These are phyloP conservation scores for Dasypus novemcinctus DNA, from an alignment of 2,113 vertebrate species.

Conservation along the genomic window DNA sequence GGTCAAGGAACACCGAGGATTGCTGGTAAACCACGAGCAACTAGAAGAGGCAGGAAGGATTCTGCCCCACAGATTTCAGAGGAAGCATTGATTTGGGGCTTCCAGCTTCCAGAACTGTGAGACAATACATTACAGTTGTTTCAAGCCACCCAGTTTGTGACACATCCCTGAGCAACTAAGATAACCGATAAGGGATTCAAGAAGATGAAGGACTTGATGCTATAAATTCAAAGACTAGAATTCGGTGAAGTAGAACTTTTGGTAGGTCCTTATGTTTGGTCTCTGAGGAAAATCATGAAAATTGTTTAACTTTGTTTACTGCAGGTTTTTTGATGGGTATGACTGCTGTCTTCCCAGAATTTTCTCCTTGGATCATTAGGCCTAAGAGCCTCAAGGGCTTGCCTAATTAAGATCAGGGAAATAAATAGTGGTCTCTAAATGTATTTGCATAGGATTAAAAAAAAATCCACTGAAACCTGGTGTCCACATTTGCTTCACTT, in stretches of 20 bases:
- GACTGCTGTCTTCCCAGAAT: neutral
- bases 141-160: too few relatives aligned
- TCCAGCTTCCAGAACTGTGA: too few relatives aligned
- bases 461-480: neutral
- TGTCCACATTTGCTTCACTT: neutral
- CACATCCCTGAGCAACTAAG: too few relatives aligned
- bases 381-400: neutral
- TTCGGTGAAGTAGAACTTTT: neutral
- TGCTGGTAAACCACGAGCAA: too few relatives aligned
- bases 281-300: neutral
- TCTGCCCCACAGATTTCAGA: too few relatives aligned
- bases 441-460: neutral
- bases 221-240: neutral
- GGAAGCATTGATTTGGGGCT: too few relatives aligned
- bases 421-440: neutral
- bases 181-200: neutral
- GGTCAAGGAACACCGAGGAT: too few relatives aligned
- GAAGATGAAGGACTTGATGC: neutral
- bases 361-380: neutral
- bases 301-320: neutral
- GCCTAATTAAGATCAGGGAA: constrained; percentile 10
- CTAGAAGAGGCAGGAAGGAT: too few relatives aligned
- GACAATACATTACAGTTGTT: too few relatives aligned
- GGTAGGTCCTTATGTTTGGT: neutral
- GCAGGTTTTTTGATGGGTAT: neutral